Evolutionary conservation across 2,888 invertebrate species (phyloP), one percentile per base, ranked within the genome.

Genomic region (Micropterix aruncella): DNA sequence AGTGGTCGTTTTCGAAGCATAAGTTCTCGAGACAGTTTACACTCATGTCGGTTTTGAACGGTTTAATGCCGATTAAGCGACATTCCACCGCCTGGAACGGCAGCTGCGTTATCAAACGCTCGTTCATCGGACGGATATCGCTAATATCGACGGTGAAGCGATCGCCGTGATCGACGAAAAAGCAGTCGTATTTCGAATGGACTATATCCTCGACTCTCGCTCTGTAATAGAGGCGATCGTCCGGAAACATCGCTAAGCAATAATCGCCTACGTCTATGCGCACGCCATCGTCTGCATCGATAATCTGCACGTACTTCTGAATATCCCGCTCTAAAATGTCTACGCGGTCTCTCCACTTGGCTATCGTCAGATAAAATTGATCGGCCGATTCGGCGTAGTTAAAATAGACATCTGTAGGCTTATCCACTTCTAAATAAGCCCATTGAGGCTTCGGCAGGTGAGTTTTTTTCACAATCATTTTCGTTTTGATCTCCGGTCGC

Each of bases 21-120:
- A 62, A 63, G 19, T 72, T 63, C 43, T 60, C 69, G 16, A 80
- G 59, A 57, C 70, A 65, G 53, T 75, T 70, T 0, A 61, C 70
- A 2, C 68, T 67, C 40, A 70, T 70, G 19, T 69, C 69, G 1
- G 65, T 58, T 77, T 79, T 79, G 2, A 59, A 55, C 0, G 78
- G 73, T 48, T 57, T 52, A 1, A 79, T 53, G 16, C 77, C 75
- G n/a, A 69, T 55, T 40, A 80, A 56, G 39, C 67, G 57, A 57
- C 80, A 81, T 57, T 78, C 77, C 36, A 81, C 78, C 2, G 77
- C 75, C 68, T 78, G 74, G 50, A 79, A 79, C 1, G 80, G 80
- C 47, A 80, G 55, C 53, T 65, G 64, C 2, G 56, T 59, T 18
- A 76, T 62, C 18, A 74, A 61, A 41, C 64, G 59, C 16, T 71